These are phyloP conservation scores for Macropis europaea DNA, from an alignment of 2,888 invertebrate genomes.

Conservation along the genomic window DNA sequence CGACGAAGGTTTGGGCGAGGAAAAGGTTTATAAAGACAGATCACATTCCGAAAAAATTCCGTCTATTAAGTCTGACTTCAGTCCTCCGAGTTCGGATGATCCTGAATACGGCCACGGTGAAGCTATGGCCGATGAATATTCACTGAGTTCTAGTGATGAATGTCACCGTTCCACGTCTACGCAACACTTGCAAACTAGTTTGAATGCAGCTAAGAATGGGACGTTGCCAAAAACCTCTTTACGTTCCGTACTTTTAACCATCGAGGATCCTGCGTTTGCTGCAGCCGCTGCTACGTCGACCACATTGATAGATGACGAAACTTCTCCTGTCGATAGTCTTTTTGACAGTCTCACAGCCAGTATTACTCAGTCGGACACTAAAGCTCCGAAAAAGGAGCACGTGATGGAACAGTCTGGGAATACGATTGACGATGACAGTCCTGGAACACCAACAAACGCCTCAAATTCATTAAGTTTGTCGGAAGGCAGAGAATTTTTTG, in stretches of 20 bases:
- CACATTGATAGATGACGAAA: conserved; percentile 89
- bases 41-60: conserved; percentile 82
- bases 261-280: conserved; percentile 89
- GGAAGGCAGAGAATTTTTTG: conserved; percentile 90
- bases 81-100: conserved; percentile 81
- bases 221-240: conserved; percentile 72
- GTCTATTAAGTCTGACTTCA: conserved; percentile 76
- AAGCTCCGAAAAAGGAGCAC: conserved; percentile 77
- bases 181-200: conserved; percentile 69
- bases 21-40: conserved; percentile 87
- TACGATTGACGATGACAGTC: conserved; percentile 80
- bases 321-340: conserved; percentile 90
- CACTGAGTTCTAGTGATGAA: conserved; percentile 81
- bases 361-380: conserved; percentile 76
- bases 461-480: conserved; percentile 91
- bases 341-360: conserved; percentile 85
- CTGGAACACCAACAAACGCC: conserved; percentile 89
- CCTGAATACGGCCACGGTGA: conserved; percentile 83
- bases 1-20: conserved; percentile 84
- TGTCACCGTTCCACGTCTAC: conserved; percentile 58
- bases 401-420: conserved; percentile 79
- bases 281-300: conserved; percentile 86
- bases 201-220: conserved; percentile 67
- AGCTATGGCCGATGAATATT: conserved; percentile 83
- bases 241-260: conserved; percentile 83